Conservation (phyloP, 2,888 invertebrate species). For the Cerceris rybyensis region DNA sequence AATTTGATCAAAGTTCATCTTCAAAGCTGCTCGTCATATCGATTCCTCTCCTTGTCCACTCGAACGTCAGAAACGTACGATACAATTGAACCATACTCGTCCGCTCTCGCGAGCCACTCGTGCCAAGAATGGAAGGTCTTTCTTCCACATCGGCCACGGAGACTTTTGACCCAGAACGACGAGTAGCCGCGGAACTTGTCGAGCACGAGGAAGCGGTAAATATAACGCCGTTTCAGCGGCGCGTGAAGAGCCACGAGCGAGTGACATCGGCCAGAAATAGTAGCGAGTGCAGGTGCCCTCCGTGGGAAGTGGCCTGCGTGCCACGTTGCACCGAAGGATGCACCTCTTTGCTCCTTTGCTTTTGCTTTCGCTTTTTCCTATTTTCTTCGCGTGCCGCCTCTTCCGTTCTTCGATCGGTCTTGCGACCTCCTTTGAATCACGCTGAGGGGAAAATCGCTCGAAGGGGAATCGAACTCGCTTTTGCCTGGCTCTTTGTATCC, state of each 20-base stretch:
- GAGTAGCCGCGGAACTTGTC: conserved; percentile 56
- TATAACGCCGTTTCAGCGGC: conserved; percentile 67
- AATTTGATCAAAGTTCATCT: too few relatives aligned
- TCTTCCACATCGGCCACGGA: conserved; percentile 47
- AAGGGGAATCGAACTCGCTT: conserved; percentile 8
- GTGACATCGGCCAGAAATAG: conserved; percentile 65
- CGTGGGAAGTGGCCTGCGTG: conserved; percentile 42
- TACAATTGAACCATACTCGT: conserved; percentile 21
- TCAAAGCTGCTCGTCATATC: neutral
- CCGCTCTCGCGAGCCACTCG: conserved; percentile 53
- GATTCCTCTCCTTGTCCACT: neutral
- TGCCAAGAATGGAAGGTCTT: conserved; percentile 38
- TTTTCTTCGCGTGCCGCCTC: conserved; percentile 4
- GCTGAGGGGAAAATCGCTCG: conserved; percentile 1
- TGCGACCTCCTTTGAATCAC: conserved; percentile 1
- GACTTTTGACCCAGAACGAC: conserved; percentile 73
- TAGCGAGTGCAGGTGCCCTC: conserved; percentile 41
- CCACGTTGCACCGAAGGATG: conserved; percentile 9
- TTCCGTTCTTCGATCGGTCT: conserved; percentile 10
- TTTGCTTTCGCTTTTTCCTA: conserved; percentile 13
- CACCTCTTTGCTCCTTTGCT: neutral
- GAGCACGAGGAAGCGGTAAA: conserved; percentile 71
- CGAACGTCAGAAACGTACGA: neutral
- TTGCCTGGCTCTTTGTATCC: conserved; percentile 1
- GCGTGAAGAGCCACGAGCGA: conserved; percentile 53